Percentiles rank a stretch among this genome's conserved stretches.
Conservation (phyloP, 2,888 invertebrate genomes). For the Ypsolopha scabrella region DNA sequence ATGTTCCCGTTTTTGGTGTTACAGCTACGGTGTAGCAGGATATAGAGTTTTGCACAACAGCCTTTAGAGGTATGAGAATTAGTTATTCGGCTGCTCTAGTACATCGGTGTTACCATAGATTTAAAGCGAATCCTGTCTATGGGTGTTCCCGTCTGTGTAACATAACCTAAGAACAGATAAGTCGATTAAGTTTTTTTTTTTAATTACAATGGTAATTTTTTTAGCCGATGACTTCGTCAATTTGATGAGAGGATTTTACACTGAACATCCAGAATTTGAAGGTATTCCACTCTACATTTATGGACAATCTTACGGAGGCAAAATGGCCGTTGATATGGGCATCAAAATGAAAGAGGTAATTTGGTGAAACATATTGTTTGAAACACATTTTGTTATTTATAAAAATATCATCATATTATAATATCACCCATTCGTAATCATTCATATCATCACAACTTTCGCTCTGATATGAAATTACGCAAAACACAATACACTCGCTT, state of each 20-base stretch:
- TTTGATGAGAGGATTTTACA: slow-evolving; percentile 78
- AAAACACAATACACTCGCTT: no score
- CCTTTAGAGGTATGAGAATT: no score
- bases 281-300: slow-evolving; percentile 84
- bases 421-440: neutral
- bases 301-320: slow-evolving; percentile 93
- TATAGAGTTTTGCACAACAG: no score
- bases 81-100: no score
- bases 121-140: no score
- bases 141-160: no score
- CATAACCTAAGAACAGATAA: neutral
- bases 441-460: neutral
- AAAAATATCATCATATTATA: neutral
- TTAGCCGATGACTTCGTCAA: slow-evolving; percentile 80
- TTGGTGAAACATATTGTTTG: neutral
- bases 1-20: no score
- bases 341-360: slow-evolving; percentile 65
- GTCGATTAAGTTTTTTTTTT: neutral
- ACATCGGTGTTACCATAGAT: no score
- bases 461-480: neutral
- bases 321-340: slow-evolving; percentile 91
- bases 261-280: slow-evolving; percentile 76
- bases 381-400: neutral
- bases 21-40: no score
- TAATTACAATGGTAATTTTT: slow-evolving; percentile 4